Evolutionary conservation across 2,113 vertebrate species (phyloP).

Genomic region (Pelobates fuscus): DNA sequence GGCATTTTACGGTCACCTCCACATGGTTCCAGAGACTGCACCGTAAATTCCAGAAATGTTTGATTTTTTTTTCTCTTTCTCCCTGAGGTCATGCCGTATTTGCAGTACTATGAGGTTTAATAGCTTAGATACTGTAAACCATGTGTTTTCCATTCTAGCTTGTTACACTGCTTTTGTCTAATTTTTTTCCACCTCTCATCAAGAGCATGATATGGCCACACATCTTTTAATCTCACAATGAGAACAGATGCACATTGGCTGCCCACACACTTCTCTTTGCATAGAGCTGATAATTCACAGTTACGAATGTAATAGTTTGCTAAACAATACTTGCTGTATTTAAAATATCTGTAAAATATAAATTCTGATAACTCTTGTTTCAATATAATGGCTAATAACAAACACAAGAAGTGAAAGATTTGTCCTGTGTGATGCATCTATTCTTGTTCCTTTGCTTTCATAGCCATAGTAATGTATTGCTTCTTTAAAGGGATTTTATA

Average conservation of each 20-base stretch:
- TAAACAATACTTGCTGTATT: conserved; percentile 32
- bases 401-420: too few relatives aligned
- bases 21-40: not conserved
- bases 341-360: conserved; percentile 28
- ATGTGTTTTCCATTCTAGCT: conserved; percentile 2
- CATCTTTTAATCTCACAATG: conserved; percentile 36
- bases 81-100: not conserved
- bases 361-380: too few relatives aligned
- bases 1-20: not conserved
- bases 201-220: conserved; percentile 31
- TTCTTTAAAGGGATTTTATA: not conserved
- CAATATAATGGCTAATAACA: too few relatives aligned
- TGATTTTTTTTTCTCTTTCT: not conserved
- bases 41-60: not conserved
- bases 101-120: not conserved
- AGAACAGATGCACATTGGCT: conserved; percentile 28
- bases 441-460: not conserved
- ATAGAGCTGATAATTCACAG: conserved; percentile 18
- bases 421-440: not conserved
- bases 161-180: conserved; percentile 7
- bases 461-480: not conserved
- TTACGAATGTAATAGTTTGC: conserved; percentile 10
- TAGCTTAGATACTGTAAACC: conserved; percentile 22
- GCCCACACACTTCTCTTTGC: conserved; percentile 39
- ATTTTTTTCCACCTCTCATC: conserved; percentile 29